Evolutionary conservation across 1,140 invertebrate genomes (phyloP), one percentile per base, ranked within the genome.

Genomic region (Pogonus chalceus): DNA sequence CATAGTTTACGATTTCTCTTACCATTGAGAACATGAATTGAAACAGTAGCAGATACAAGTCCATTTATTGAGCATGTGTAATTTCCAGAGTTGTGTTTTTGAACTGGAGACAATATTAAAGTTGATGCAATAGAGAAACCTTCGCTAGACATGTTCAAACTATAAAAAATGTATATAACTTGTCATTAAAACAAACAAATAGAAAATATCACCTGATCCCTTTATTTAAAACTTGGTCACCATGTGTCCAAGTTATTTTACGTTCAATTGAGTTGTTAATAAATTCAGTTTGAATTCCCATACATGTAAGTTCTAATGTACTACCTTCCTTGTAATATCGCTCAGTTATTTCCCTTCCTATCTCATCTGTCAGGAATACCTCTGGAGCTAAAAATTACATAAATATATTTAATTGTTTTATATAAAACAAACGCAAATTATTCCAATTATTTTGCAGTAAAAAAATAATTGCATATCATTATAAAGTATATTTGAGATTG

Each of bases 321-420:
- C 82, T 84, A 20, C 83, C 83, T 16, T 79, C 78, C 69, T 84
- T 85, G 71, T 85, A 85, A 68, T 84, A 84, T 55, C 82, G 72
- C 66, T 85, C 82, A 54, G 79, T 77, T 43, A 83, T 75, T 62
- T 77, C 78, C 55, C 83, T 76, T 35, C 78, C 76, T 57, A 80
- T 78, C 62, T 84, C 83, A 58, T 83, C 82, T 31, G 82, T 76
- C 61, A 85, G 81, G 55, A 74, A 75, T 52, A 85, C 68, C 56
- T 82, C 77, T 23, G 81, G 82, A 56, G 82, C 83, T 81, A 62
- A 2, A 67, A 67, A 54, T 55, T 31, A 31, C 14, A 31, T 31
- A 31, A 7, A 31, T 31, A 31, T 31, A 31, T 31, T 7, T 31
- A 31, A 7, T 7, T 31, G 14, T 31, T 31, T 7, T 31, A 31